Percentiles rank a stretch among this genome's conserved stretches.
Evolutionary conservation across 2,113 vertebrate genomes (phyloP).

Genomic region (Brachyistius frenatus): DNA sequence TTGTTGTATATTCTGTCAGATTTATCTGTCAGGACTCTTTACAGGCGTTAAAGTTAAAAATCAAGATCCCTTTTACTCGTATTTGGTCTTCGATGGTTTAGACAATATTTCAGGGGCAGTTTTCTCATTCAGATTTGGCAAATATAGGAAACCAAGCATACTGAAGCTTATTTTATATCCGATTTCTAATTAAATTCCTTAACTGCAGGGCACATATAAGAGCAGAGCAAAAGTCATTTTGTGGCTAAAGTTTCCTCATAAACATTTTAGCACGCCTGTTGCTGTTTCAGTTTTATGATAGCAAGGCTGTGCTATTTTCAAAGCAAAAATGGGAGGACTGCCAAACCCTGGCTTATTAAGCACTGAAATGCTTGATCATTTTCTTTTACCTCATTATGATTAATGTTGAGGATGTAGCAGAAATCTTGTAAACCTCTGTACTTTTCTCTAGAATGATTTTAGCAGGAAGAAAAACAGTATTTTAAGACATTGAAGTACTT

Average conservation of each 20-base stretch:
- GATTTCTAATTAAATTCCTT: conserved; percentile 18
- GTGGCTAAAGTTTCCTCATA: conserved; percentile 33
- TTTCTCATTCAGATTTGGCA: conserved; percentile 47
- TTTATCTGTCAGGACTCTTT: conserved; percentile 25
- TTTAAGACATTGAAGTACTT: conserved; percentile 14
- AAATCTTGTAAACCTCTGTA: conserved; percentile 22
- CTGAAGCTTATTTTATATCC: conserved; percentile 3
- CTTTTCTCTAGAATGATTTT: background rate
- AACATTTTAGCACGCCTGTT: conserved; percentile 22
- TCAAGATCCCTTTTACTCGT: conserved; percentile 15
- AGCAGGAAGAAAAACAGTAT: conserved; percentile 1
- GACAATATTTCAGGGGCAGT: conserved; percentile 13
- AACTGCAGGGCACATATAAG: conserved; percentile 27
- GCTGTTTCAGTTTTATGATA: conserved; percentile 35
- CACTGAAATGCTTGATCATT: conserved; percentile 9
- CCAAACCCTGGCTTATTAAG: conserved; percentile 11
- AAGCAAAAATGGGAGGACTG: conserved; percentile 37
- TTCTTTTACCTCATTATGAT: conserved; percentile 12
- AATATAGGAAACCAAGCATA: conserved; percentile 2
- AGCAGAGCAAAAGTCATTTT: conserved; percentile 39
- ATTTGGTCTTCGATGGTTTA: conserved; percentile 26
- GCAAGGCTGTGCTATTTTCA: conserved; percentile 27
- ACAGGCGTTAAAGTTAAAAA: conserved; percentile 34
- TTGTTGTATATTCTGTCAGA: conserved; percentile 18
- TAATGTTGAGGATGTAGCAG: background rate